Conservation (phyloP, 1,140 invertebrate species). For the Yoshiicerus persimilis region DNA sequence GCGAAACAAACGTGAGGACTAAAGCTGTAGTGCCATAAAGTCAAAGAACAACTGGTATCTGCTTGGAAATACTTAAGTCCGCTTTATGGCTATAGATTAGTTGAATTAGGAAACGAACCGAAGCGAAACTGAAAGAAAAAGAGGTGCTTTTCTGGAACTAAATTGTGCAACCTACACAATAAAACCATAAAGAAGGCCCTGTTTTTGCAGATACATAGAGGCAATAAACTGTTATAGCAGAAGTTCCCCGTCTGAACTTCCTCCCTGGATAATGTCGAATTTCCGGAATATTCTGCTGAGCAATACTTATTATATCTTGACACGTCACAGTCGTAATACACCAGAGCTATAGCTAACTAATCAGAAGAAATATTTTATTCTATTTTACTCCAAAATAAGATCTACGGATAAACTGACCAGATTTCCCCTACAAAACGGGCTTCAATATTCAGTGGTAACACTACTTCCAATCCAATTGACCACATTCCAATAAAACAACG, state of each 20-base stretch:
- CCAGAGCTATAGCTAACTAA: not conserved
- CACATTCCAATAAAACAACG: no score
- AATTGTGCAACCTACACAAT: not conserved
- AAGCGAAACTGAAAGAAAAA: not conserved
- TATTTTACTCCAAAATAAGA: no score
- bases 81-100: not conserved
- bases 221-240: not conserved
- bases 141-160: not conserved
- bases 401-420: no score
- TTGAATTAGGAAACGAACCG: not conserved
- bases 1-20: no score
- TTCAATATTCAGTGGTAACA: no score
- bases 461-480: no score
- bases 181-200: not conserved
- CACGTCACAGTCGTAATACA: not conserved
- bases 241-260: not conserved
- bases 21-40: not conserved
- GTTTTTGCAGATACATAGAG: not conserved
- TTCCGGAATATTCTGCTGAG: not conserved
- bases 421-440: no score
- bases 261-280: not conserved
- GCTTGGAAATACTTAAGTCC: not conserved
- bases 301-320: not conserved
- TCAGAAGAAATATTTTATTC: no score
- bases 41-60: not conserved